Conservation (phyloP, 2,797 vertebrate species). For the Diceros bicornis region DNA sequence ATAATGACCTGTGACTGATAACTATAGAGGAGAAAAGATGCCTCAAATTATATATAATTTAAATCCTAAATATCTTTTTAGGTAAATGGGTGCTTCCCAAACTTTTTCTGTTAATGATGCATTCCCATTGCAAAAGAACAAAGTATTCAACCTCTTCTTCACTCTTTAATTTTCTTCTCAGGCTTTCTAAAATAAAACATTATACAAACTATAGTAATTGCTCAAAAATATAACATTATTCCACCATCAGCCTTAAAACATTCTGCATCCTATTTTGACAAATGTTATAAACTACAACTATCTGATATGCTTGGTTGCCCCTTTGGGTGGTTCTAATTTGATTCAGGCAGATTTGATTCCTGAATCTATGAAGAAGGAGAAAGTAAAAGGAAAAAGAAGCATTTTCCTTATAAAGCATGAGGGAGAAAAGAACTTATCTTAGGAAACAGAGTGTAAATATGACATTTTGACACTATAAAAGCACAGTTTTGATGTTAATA, state of each 20-base stretch:
- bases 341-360: not conserved
- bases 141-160: slow-evolving; percentile 1
- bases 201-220: not conserved
- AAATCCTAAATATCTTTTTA: slow-evolving; percentile 59
- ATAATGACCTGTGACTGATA: slow-evolving; percentile 48
- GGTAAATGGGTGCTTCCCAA: slow-evolving; percentile 23
- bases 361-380: not conserved
- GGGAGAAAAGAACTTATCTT: not conserved
- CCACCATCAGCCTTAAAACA: not conserved
- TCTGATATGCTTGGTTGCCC: not conserved
- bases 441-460: not conserved
- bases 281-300: not conserved
- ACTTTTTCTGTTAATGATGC: slow-evolving; percentile 21
- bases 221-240: not conserved
- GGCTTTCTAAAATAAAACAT: slow-evolving; percentile 50
- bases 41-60: slow-evolving; percentile 62
- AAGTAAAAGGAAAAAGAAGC: not conserved
- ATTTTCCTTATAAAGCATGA: not conserved
- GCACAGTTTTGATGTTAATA: not conserved
- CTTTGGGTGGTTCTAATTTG: not conserved
- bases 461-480: not conserved
- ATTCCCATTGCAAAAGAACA: not conserved
- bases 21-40: not conserved
- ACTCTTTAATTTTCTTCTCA: slow-evolving; percentile 51
- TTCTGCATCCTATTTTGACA: not conserved